Conservation (phyloP, 2,113 vertebrate species). For the Melanostigma gelatinosum region DNA sequence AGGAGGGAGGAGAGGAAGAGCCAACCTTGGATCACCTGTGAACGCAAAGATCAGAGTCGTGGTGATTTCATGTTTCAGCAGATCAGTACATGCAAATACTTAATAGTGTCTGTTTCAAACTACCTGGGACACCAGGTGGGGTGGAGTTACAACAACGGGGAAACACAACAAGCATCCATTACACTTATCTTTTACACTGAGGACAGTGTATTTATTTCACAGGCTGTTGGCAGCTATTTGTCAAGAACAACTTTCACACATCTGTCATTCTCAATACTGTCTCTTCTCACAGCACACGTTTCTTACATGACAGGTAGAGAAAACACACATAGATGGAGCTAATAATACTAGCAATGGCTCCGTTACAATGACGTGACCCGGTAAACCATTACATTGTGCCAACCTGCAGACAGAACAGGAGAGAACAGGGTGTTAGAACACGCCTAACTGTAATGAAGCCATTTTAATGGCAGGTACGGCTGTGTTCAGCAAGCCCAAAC, state of each 20-base stretch:
- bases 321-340: neutral
- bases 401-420: conserved; percentile 5
- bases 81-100: neutral
- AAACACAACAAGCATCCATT: neutral
- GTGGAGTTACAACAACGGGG: conserved; percentile 9
- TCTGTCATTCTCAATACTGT: no score
- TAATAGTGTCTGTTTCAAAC: neutral
- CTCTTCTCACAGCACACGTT: neutral
- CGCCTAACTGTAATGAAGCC: neutral
- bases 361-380: neutral
- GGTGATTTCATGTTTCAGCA: neutral
- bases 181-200: no score
- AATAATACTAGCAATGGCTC: neutral
- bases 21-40: conserved; percentile 97
- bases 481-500: neutral
- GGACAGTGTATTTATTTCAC: no score
- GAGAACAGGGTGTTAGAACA: neutral
- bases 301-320: no score
- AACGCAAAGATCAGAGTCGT: neutral
- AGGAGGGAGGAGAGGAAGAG: conserved; percentile 97
- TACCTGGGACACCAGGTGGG: neutral
- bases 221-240: neutral
- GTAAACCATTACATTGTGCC: neutral
- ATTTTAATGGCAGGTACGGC: neutral
- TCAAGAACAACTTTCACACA: neutral